Base-by-base conservation (phyloP, 2,797 vertebrate species). In the Siniperca undulata region DNA sequence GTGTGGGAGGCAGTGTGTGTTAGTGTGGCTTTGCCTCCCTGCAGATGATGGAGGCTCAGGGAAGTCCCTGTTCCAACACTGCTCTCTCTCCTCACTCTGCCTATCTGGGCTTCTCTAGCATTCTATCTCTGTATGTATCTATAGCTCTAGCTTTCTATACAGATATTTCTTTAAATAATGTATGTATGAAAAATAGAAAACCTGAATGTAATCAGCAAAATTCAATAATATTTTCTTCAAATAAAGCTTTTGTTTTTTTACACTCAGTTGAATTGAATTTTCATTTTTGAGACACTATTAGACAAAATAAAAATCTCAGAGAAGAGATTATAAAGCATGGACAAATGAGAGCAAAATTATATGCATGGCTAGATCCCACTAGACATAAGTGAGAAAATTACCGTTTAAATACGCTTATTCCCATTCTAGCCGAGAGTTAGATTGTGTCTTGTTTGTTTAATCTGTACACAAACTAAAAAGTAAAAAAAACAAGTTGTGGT, bases 31-130 rank as follows among this genome's bases (percentile, higher is more conserved):
- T 87, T 87, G 86, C 86, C 86, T 92, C 86, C 89, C 91, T 93
- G 92, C 92, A 94, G 91, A 95, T 93, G 92, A 93, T 93, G 92
- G 91, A 93, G 89, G 92, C 84, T 88, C 82, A 94, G 93, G 93
- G 88, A 93, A 94, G 93, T 92, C 94, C 92, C 89, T 83, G 68
- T 89, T 87, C 91, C 60, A 82, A 59, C 80, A 77, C 52, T 50
- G 59, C 80, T 81, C 85, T 89, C 89, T 90, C 91, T 90, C 90
- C 70, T 87, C 77, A n/a, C 81, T 69, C 67, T 55, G 53, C 24
- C n/a, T 68, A 20, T 80, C 38, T 77, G 69, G 44, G 67, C 34
- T 64, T 42, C 56, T 78, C 76, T 36, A 78, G 68, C 73, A 78
- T 86, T 81, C 24, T 30, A 66, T 69, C 75, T 73, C 20, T 55